Percentiles rank a stretch among this genome's conserved stretches.
These are phyloP conservation scores for Polydrusus tereticollis DNA, from an alignment of 2,888 invertebrate genomes.

Conservation along the genomic window DNA sequence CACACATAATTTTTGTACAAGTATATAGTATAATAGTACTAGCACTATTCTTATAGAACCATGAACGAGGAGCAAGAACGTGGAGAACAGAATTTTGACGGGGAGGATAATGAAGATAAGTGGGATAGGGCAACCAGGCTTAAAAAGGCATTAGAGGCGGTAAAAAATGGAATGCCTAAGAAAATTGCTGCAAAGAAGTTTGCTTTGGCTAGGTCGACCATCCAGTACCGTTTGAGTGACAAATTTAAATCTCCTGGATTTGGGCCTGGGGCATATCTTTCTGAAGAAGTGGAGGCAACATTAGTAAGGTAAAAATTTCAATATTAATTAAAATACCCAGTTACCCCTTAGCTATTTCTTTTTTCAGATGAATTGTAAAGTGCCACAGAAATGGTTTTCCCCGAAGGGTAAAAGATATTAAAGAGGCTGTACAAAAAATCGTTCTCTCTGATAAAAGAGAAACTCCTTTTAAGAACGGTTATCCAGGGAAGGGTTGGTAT, in stretches of 20 bases:
- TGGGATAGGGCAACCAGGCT: no score
- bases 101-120: no score
- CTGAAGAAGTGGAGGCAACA: slow-evolving; percentile 31
- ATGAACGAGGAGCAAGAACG: no score
- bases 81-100: no score
- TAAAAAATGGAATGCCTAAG: slow-evolving; percentile 37
- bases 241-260: slow-evolving; percentile 34
- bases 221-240: slow-evolving; percentile 40
- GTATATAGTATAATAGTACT: no score
- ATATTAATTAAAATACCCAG: neutral
- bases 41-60: no score
- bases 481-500: neutral
- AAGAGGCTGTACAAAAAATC: neutral
- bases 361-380: neutral
- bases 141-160: slow-evolving; percentile 38
- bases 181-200: slow-evolving; percentile 38
- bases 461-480: neutral
- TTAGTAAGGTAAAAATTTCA: slow-evolving; percentile 21
- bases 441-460: neutral
- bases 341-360: neutral
- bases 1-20: no score
- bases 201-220: slow-evolving; percentile 40
- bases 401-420: neutral
- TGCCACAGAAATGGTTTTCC: neutral
- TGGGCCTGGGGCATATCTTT: slow-evolving; percentile 36